Evolutionary conservation across 1,140 invertebrate species (phyloP), one percentile per base, ranked within the genome.

Genomic region (Orchestia grillus): DNA sequence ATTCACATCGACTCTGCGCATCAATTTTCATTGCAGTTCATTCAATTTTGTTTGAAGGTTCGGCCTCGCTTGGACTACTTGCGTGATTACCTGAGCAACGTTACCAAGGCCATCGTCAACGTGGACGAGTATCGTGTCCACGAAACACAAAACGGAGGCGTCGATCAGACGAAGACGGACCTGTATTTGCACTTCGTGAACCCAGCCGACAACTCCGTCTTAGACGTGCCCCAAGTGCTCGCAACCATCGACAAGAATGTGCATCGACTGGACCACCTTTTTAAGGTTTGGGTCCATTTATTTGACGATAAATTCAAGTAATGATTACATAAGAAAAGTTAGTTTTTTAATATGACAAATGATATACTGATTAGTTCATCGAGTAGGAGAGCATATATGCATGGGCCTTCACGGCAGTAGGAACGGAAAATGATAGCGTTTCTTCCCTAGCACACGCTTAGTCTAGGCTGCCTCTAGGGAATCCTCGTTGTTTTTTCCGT

Each of bases 131-230:
- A 99, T 96, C 98, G 99, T 97, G 98, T 99, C 57, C 99, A 99
- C 97, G 98, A 99, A 97, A 99, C 99, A 97, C 98, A 98, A 97
- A 98, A 99, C 97, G 99, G 99, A 16, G 98, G 98, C 0, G 98
- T 99, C 0, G 99, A 99, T 97, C 98, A 99, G 97, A 99, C 99
- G 0, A 98, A 99, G 97, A 99, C 99, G 0, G 99, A 99, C 97
- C 97, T 99, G 96, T 99, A 99, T 97, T 97, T 99, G 96, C 99
- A 99, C 97, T 98, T 99, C 95, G 99, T 99, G 8, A 98, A 99
- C 97, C 98, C 98, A 87, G 98, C 98, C 44, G 99, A 99, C 97
- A 99, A 99, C 97, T 99, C 99, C 8, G 99, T 99, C 44, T 98
- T 99, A 96, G 99, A 99, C 97, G 99, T 99, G 0, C 98, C 98